A percentile compares a stretch with the other conserved stretches of the same genome.
Evolutionary conservation across 2,113 vertebrate species (phyloP).

Genomic region (Callospermophilus lateralis): DNA sequence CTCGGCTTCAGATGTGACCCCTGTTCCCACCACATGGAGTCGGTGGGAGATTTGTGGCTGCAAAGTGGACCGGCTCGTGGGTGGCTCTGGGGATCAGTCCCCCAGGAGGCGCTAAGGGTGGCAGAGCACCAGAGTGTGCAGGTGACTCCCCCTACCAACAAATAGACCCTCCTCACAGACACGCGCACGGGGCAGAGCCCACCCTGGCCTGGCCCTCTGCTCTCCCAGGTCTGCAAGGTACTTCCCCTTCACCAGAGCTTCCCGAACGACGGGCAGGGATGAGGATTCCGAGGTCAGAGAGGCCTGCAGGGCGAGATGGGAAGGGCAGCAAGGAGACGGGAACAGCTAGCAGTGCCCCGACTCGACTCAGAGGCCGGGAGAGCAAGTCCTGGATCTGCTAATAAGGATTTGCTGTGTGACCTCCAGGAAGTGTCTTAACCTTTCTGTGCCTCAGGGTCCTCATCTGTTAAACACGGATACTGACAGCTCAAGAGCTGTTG

Average conservation of each 20-base stretch:
- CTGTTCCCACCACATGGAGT: background rate
- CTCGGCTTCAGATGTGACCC: too few species aligned
- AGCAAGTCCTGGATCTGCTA: background rate
- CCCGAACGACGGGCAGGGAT: too few species aligned
- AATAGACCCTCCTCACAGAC: background rate
- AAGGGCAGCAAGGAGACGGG: background rate
- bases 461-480: background rate
- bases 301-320: background rate
- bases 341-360: too few species aligned
- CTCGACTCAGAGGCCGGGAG: background rate
- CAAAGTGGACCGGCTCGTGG: too few species aligned
- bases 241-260: background rate
- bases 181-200: background rate
- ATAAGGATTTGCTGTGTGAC: background rate
- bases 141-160: background rate
- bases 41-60: background rate
- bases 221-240: background rate
- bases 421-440: background rate
- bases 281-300: background rate
- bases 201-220: accelerated
- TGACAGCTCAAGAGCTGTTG: background rate
- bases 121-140: background rate
- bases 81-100: background rate
- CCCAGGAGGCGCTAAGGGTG: background rate
- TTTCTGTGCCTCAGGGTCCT: background rate